Percentiles rank a stretch among this genome's conserved stretches.
These are phyloP conservation scores for Ramazzottius varieornatus DNA, from an alignment of 2,888 invertebrate genomes.

Conservation along the genomic window DNA sequence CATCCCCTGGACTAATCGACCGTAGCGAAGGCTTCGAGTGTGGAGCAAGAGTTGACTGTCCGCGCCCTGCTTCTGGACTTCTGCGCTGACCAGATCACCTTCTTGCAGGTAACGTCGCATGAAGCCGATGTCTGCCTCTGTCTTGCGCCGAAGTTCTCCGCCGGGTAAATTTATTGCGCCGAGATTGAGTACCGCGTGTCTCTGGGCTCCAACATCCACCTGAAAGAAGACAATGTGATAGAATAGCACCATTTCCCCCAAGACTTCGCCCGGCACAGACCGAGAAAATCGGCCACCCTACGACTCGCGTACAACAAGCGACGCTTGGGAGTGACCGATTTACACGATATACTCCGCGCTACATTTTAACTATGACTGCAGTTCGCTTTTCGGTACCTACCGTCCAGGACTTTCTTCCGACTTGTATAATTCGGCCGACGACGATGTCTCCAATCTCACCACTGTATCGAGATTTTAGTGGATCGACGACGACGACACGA, in stretches of 20 bases:
- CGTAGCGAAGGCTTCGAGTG: neutral
- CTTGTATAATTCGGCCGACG: neutral
- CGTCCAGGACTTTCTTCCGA: neutral
- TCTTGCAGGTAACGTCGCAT: neutral
- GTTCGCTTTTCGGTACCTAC: no score
- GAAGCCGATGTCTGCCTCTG: constrained; percentile 1
- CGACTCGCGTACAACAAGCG: no score
- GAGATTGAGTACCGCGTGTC: neutral
- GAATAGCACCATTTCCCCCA: no score
- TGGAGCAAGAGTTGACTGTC: neutral
- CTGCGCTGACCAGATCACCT: neutral
- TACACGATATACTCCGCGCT: no score
- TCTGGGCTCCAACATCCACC: neutral
- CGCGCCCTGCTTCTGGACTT: neutral
- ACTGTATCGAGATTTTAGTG: neutral
- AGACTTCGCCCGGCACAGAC: no score
- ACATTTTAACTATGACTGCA: no score
- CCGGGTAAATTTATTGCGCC: neutral
- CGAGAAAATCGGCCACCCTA: no score
- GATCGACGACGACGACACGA: neutral
- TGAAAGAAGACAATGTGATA: no score
- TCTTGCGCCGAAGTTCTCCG: neutral
- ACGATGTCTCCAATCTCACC: neutral
- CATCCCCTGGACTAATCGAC: neutral
- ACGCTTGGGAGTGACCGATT: no score